Percentiles rank a stretch among this genome's conserved stretches.
These are phyloP conservation scores for Leptestheria dahalacensis DNA, from an alignment of 1,140 invertebrate genomes.

Conservation along the genomic window DNA sequence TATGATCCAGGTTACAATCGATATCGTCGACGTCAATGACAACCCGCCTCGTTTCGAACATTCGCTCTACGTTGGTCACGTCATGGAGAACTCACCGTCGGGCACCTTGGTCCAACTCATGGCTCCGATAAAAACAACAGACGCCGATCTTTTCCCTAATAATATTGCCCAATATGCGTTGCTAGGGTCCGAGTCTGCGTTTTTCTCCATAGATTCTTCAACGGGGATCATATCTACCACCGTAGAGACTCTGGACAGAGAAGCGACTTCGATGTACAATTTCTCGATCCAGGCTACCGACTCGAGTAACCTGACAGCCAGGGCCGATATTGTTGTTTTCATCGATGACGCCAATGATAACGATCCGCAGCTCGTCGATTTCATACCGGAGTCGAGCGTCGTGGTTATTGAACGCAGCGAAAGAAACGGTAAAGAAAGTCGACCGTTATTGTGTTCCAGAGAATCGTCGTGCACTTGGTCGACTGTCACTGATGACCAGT, in stretches of 20 bases:
- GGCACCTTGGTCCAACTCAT: slow-evolving; percentile 45
- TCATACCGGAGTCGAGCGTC: slow-evolving; percentile 8
- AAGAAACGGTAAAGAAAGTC: too few species aligned
- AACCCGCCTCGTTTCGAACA: slow-evolving; percentile 33
- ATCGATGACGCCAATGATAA: slow-evolving; percentile 56
- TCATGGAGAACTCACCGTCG: slow-evolving; percentile 56
- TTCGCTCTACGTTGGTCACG: slow-evolving; percentile 54
- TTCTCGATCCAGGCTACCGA: slow-evolving; percentile 69
- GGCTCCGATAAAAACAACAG: slow-evolving; percentile 67
- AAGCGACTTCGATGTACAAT: slow-evolving; percentile 35
- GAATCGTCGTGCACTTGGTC: too few species aligned
- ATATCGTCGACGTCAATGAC: slow-evolving; percentile 28
- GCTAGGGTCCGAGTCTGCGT: slow-evolving; percentile 24
- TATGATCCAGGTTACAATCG: slow-evolving; percentile 28
- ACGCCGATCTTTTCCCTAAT: slow-evolving; percentile 64
- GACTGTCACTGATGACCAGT: too few species aligned
- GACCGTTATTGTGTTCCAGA: too few species aligned
- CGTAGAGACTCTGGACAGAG: neutral
- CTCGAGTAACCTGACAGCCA: slow-evolving; percentile 24
- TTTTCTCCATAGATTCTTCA: slow-evolving; percentile 27
- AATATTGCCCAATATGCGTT: slow-evolving; percentile 49
- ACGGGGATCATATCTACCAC: neutral
- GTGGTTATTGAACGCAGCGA: too few species aligned
- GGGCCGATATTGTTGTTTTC: slow-evolving; percentile 16
- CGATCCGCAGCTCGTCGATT: slow-evolving; percentile 54